Conservation (phyloP, 2,113 vertebrate species). For the Microtus montanus region DNA sequence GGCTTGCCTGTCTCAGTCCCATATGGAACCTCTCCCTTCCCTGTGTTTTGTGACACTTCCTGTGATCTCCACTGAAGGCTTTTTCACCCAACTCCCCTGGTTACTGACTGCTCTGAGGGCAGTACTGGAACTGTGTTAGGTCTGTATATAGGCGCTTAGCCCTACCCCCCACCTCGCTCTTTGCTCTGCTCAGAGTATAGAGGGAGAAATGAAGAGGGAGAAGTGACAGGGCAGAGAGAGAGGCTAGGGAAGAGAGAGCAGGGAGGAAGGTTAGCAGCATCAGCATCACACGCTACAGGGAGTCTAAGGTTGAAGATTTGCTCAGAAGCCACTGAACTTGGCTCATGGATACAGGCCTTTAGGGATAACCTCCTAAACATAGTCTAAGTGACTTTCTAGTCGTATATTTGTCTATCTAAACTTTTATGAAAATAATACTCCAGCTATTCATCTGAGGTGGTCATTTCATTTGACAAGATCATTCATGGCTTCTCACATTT, state of each 20-base stretch:
- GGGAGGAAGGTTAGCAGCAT: accelerated
- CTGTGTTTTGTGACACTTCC: neutral
- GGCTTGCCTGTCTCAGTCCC: neutral
- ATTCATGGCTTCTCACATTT: neutral
- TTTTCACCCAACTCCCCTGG: neutral
- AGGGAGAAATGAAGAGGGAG: neutral
- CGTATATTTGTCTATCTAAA: neutral
- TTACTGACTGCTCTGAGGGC: neutral
- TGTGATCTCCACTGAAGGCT: neutral
- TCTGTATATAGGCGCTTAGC: neutral
- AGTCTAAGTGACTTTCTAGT: neutral
- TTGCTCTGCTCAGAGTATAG: neutral
- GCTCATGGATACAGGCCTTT: neutral
- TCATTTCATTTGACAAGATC: neutral
- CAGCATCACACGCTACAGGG: neutral
- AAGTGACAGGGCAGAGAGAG: no score
- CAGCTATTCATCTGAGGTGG: neutral
- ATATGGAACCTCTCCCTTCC: neutral
- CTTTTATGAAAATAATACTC: neutral
- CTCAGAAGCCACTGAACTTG: neutral
- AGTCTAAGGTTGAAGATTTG: neutral
- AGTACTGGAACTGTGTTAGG: neutral
- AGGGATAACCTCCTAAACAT: neutral
- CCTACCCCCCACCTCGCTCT: neutral
- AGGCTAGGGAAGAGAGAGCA: neutral